Conservation (phyloP, 2,113 vertebrate genomes). For the Gymnorhina tibicen region DNA sequence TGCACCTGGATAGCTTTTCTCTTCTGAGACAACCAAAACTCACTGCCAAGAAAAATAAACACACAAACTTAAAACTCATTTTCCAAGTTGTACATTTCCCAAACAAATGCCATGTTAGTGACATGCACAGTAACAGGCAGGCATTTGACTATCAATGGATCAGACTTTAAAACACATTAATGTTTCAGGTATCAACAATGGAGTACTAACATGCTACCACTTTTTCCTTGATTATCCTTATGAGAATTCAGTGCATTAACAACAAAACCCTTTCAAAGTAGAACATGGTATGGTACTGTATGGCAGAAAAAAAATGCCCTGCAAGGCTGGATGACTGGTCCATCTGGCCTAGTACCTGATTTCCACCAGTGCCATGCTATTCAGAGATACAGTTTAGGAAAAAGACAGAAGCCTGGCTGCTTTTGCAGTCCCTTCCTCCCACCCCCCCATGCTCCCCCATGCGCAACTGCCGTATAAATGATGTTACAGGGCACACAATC, state of each 20-base stretch:
- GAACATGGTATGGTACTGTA: not conserved
- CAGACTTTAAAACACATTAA: not conserved
- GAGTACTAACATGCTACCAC: not conserved
- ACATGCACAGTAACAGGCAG: not conserved
- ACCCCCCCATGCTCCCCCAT: too few species aligned
- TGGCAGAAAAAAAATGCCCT: not conserved
- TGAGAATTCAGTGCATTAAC: not conserved
- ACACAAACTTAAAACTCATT: not conserved
- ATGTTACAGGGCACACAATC: not conserved
- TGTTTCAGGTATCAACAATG: not conserved
- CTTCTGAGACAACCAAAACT: slow-evolving; percentile 4
- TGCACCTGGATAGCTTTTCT: slow-evolving; percentile 3
- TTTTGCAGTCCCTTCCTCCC: not conserved
- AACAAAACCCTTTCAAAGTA: not conserved
- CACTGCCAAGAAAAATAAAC: slow-evolving; percentile 25
- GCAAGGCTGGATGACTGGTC: not conserved
- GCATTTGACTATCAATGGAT: not conserved
- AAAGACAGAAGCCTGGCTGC: not conserved
- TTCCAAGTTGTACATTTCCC: not conserved
- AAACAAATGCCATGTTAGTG: not conserved
- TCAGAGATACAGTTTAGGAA: not conserved
- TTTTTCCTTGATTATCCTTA: not conserved
- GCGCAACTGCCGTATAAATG: not conserved
- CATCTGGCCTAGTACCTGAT: not conserved
- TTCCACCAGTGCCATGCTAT: not conserved